Base-by-base conservation (phyloP, 2,888 invertebrate species). In the Mycogona germanica region DNA sequence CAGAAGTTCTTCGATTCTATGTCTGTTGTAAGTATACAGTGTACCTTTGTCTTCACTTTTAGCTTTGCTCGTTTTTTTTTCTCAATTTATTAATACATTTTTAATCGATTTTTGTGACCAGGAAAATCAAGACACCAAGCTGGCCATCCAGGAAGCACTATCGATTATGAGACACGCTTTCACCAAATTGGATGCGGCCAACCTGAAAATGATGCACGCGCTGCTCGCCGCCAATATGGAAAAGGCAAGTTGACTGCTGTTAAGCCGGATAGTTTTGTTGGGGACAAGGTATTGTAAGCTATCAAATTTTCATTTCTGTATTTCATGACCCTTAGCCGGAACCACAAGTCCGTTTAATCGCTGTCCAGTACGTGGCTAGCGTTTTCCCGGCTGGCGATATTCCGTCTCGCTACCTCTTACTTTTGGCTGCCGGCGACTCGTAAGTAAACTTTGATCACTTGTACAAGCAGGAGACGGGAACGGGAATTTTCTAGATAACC, bases 341-440 rank as follows among this genome's bases (percentile, higher is more conserved):
- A 62, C 75, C 81, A 2, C 84, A 85, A 73, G 82, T 84, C 37
- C 76, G 92, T 55, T 84, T 86, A 70, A 82, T 87, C 37, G 85
- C 87, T 2, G 86, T 84, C 64, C 78, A 86, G 56, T 89, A 87
- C 64, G 77, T 87, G 0, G 80, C 84, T 2, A 78, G 79, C 6
- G 83, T 91, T 60, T 93, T 89, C 69, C 85, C 87, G 0, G 75
- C 79, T 30, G 78, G 84, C 64, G 86, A 87, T 68, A 80, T 86
- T 0, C 83, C 87, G 0, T 84, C 91, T 0, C 76, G 87, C 64
- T 89, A 84, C 67, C 72, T 91, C 9, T 70, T 93, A 51, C 73
- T 93, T 19, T 68, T 88, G 53, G 87, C 88, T 30, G 83, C 83
- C 60, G 89, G 88, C 42, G 91, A 92, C 66, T 77, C 75, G 86